Evolutionary conservation across 2,888 invertebrate species (phyloP).

Genomic region (Hypena proboscidalis): DNA sequence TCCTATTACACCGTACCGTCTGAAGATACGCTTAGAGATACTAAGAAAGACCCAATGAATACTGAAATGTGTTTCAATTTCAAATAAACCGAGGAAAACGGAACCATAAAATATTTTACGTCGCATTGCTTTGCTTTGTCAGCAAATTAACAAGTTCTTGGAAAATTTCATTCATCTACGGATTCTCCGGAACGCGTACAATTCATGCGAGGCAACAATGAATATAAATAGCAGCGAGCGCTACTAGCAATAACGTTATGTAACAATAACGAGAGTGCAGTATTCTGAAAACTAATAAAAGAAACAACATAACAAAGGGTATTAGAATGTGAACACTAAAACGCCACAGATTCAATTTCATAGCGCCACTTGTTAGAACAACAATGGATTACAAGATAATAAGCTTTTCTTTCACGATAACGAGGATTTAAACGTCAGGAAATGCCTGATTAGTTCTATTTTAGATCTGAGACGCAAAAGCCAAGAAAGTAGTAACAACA

Average conservation of each 20-base stretch:
- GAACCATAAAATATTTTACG: neutral
- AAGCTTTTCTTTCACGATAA: slow-evolving; percentile 23
- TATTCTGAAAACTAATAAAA: slow-evolving; percentile 19
- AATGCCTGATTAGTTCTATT: slow-evolving; percentile 35
- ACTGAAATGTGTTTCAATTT: neutral
- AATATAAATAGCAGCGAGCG: slow-evolving; percentile 24
- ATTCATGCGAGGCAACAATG: slow-evolving; percentile 35
- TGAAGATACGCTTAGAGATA: slow-evolving; percentile 20
- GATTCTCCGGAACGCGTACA: slow-evolving; percentile 23
- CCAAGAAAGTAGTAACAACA: slow-evolving; percentile 47
- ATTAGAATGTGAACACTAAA: slow-evolving; percentile 11
- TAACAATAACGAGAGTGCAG: slow-evolving; percentile 17
- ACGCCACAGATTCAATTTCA: slow-evolving; percentile 18
- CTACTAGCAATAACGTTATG: slow-evolving; percentile 19
- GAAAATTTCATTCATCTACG: slow-evolving; percentile 27
- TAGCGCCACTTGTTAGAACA: slow-evolving; percentile 8
- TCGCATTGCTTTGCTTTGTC: slow-evolving; percentile 4
- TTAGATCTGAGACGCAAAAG: slow-evolving; percentile 45
- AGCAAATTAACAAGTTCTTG: slow-evolving; percentile 18
- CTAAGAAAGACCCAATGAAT: neutral
- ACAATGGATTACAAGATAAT: slow-evolving; percentile 15
- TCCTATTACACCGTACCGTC: slow-evolving; percentile 18
- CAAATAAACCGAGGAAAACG: neutral
- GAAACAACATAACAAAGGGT: slow-evolving; percentile 10
- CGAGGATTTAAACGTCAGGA: slow-evolving; percentile 10